phyloP scores from a whole-genome alignment of 1,140 invertebrate species.

The Neomicropteryx cornuta region DNA sequence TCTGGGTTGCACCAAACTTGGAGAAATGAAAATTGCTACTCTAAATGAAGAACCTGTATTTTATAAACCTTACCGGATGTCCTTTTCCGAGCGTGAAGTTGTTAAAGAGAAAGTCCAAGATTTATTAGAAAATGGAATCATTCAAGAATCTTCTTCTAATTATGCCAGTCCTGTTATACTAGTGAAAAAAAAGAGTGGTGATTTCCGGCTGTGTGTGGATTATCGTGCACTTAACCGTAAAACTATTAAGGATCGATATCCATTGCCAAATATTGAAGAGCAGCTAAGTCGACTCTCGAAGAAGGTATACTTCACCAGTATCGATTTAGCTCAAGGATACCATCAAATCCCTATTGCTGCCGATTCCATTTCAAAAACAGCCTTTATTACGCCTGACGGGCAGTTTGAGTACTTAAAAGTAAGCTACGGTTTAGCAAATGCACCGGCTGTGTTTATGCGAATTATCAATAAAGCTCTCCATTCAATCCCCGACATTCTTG shows the following conservation, averaged over 20 bases:
- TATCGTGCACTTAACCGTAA: conserved; percentile 33
- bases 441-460: conserved; percentile 25
- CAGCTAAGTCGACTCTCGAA: background rate
- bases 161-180: conserved; percentile 18
- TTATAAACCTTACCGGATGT: conserved; percentile 18
- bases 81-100: conserved; percentile 13
- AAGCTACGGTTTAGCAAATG: conserved; percentile 26
- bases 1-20: conserved; percentile 12
- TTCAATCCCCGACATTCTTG: conserved; percentile 10
- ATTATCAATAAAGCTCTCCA: conserved; percentile 20
- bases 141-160: conserved; percentile 18
- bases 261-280: conserved; percentile 36
- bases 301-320: conserved; percentile 6
- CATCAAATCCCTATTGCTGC: conserved; percentile 22
- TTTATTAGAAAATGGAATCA: conserved; percentile 16
- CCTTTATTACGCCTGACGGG: conserved; percentile 20
- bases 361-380: conserved; percentile 20
- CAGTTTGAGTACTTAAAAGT: conserved; percentile 23
- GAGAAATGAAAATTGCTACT: conserved; percentile 17
- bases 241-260: conserved; percentile 29
- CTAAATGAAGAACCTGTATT: conserved; percentile 15
- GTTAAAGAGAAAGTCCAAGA: conserved; percentile 20
- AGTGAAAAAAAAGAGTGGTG: conserved; percentile 17
- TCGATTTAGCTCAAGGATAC: conserved; percentile 12
- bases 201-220: conserved; percentile 32